These are phyloP conservation scores for Hypomesus transpacificus DNA, from an alignment of 2,113 vertebrate species.

Conservation along the genomic window DNA sequence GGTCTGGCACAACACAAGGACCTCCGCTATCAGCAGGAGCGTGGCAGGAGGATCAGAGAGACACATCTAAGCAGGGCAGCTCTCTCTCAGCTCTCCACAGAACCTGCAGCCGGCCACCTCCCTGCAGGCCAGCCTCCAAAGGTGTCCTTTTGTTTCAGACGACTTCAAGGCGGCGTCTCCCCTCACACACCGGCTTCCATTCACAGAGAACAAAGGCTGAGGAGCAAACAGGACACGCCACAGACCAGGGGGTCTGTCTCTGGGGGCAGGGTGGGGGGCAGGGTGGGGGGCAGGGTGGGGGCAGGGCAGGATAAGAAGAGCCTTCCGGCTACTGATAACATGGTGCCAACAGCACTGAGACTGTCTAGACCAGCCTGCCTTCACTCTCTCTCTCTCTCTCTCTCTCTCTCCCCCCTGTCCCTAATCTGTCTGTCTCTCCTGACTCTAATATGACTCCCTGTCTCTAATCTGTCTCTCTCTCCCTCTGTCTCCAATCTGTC, in stretches of 20 bases:
- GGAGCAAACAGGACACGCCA: slow-evolving; percentile 51
- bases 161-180: slow-evolving; percentile 40
- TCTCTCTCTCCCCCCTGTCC: no score
- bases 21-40: slow-evolving; percentile 14
- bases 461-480: no score
- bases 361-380: slow-evolving; percentile 39
- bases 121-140: not conserved
- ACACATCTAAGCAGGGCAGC: not conserved
- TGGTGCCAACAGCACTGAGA: slow-evolving; percentile 64
- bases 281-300: slow-evolving; percentile 38
- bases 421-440: no score
- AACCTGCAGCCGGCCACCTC: not conserved
- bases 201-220: slow-evolving; percentile 55
- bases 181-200: slow-evolving; percentile 26
- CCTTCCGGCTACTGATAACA: slow-evolving; percentile 65
- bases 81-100: not conserved
- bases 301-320: slow-evolving; percentile 60
- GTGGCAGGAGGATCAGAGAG: not conserved
- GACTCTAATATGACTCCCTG: no score
- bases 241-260: slow-evolving; percentile 49
- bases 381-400: not conserved
- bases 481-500: no score
- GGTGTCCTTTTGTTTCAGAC: slow-evolving; percentile 22
- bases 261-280: slow-evolving; percentile 25
- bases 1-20: slow-evolving; percentile 12